A percentile compares a stretch with the other conserved stretches of the same genome.
These are phyloP conservation scores for Cyprinodon brontotheroides DNA, from an alignment of 2,113 vertebrate genomes.

Conservation along the genomic window DNA sequence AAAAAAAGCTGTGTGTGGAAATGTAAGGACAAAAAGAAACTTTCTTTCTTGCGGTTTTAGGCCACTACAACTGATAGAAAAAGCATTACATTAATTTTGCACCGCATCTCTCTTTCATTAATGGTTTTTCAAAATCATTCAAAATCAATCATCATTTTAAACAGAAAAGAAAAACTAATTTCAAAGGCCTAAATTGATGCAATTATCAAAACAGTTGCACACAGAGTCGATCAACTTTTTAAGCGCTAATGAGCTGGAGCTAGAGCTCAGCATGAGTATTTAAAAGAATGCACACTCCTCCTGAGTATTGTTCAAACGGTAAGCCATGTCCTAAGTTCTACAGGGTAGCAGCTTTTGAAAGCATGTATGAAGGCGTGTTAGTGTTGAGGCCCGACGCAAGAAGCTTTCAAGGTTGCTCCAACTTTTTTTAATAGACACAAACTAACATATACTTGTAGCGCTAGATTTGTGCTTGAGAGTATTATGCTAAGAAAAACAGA, in stretches of 20 bases:
- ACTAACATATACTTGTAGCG: background rate
- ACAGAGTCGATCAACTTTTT: constrained; percentile 34
- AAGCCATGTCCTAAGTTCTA: constrained; percentile 11
- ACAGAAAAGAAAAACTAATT: constrained; percentile 24
- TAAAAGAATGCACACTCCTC: constrained; percentile 18
- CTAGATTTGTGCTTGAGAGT: background rate
- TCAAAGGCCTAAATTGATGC: constrained; percentile 16
- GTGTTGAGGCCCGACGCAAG: no score
- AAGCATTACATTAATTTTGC: constrained; percentile 32
- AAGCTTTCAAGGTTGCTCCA: background rate
- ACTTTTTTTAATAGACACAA: background rate
- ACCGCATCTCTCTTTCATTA: constrained; percentile 31
- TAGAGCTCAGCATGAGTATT: constrained; percentile 25
- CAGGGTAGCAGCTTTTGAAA: constrained; percentile 3
- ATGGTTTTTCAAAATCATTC: constrained; percentile 29
- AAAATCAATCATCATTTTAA: constrained; percentile 35
- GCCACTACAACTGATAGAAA: constrained; percentile 10
- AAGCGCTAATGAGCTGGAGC: constrained; percentile 45
- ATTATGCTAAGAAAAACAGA: background rate
- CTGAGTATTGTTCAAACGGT: constrained; percentile 39
- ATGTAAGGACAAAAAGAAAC: background rate
- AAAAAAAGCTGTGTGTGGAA: constrained; percentile 8
- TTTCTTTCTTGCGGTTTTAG: background rate
- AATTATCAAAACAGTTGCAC: constrained; percentile 52
- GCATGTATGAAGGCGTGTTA: no score